Base-by-base conservation (phyloP, 1,140 invertebrate genomes). In the Drosophila navojoa region DNA sequence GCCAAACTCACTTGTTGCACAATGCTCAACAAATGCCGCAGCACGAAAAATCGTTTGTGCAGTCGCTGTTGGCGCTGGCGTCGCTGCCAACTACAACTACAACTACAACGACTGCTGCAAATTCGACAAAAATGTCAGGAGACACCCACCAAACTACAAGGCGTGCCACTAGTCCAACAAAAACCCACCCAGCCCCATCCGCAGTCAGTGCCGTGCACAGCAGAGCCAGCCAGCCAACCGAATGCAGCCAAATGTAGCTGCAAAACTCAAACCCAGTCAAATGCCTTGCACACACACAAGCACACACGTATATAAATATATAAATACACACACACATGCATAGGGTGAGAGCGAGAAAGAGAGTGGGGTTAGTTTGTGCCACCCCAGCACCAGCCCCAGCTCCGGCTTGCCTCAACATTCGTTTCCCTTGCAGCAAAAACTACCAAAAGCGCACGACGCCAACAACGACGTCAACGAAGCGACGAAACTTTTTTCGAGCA, bases 1-100 rank as follows among this genome's bases (percentile, higher is more conserved):
- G 90, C 90, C 90, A 89, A 91, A 91, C 90, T 91, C 90, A 91
- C 90, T 91, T 91, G 90, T 91, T 91, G 90, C 90, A 91, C 90
- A 91, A 90, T 90, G 77, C 80, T 71, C 79, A 81, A 69, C 77
- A 50, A 90, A 77, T 55, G 77, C 71, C 75, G 76, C 76, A 66
- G 76, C 68, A 70, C 64, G 64, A 76, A 77, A 82, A 87, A 84
- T 82, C 77, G 84, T 87, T 38, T 82, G 69, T 82, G 84, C 82
- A 77, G 82, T 71, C 73, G 73, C 52, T 9, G 76, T 50, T 50
- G 62, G 19, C 25, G 61, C 47, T 44, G 47, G 22, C 76, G 79
- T 42, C 73, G 59, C 27, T 45, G 62, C 35, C 54, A 61, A 61
- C 78, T 69, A 59, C 42, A 45, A 15, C 42, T 45, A 45, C 42